Evolutionary conservation across 1,140 invertebrate genomes (phyloP), one percentile per base, ranked within the genome.

Genomic region (Drosophila suzukii): DNA sequence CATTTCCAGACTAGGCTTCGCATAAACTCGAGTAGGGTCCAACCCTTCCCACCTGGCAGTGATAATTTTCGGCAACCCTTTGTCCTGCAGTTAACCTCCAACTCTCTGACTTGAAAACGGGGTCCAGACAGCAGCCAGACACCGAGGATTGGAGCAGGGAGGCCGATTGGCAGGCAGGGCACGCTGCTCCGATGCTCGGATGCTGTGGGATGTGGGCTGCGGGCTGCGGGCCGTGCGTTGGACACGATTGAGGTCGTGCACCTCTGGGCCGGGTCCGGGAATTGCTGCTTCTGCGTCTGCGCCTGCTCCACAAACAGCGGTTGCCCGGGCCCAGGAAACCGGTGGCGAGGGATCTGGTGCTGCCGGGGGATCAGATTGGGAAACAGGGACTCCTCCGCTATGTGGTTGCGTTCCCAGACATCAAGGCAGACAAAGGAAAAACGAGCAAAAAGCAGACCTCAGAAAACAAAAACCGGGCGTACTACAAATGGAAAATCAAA

Each of bases 171-270:
- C 47, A 71, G 57, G 32, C 72, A 43, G 58, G 49, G 41, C 56
- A 51, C 60, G 49, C 32, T 41, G 47, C 56, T 54, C 59, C 54
- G 58, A 58, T 67, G 77, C 34, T 81, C 44, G 61, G 50, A 49
- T 75, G 79, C 55, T 67, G 73, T 27, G 56, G 67, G 24, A 27
- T 49, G 46, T 27, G 27, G 27, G 3, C 27, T 27, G 27, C 5
- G 27, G 27, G 79, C 55, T 63, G 73, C 27, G 46, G n/a, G 46
- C 46, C 30, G 46, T 30, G 46, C 46, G 51, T 70, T 58, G 59
- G 80, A 38, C 76, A 83, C 84, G 84, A 88, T 89, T 88, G 84
- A 88, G 84, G 84, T 88, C 84, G 84, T 88, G 84, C 61, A 88
- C 84, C 84, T 88, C 76, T 78, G 55, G 62, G 78, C 58, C 60